Evolutionary conservation across 2,797 vertebrate species (phyloP), one percentile per base, ranked within the genome.

Genomic region (Thripadectes ignobilis): DNA sequence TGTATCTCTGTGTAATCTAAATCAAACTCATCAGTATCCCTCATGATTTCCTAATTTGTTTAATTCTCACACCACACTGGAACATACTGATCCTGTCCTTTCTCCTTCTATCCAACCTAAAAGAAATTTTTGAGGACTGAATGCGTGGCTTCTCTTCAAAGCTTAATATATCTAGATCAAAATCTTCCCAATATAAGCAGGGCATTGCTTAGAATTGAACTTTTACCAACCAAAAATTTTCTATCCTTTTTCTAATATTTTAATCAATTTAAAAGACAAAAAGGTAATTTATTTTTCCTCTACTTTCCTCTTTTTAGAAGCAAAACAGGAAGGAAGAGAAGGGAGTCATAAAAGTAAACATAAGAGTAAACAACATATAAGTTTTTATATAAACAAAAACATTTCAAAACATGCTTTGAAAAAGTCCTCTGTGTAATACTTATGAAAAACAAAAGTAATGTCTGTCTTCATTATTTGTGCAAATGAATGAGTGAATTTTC

Each of bases 101-200:
- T 89, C 51, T 58, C 34, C 27, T 62, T 39, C 14, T 22, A 66
- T 58, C 43, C 17, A 48, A 89, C 30, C 9, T 14, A 82, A 90
- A 87, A 51, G 36, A 82, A 75, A 72, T 48, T 93, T 79, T 45
- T 79, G 51, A 79, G 29, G 13, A 75, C 13, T 36, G 20, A 69
- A 10, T 55, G 7, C 34, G 75, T 91, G 89, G 14, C 46, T 88
- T 43, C 34, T 45, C 46, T 92, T 94, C 61, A 94, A 85, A 81
- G 15, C 12, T 36, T 87, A 65, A 65, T 22, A 75, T 23, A 63
- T 45, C 17, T 63, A 72, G 34, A 57, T 63, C 34, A 76, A 66
- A 79, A 45, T 58, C 51, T 71, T 80, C 24, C 7, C 26, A 63
- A 7, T 13, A 30, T 41, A 34, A 43, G 16, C 7, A 3, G 4